A percentile compares a stretch with the other conserved stretches of the same genome.
phyloP scores from a whole-genome alignment of 1,140 invertebrate genomes.

The Hetaerina americana region DNA sequence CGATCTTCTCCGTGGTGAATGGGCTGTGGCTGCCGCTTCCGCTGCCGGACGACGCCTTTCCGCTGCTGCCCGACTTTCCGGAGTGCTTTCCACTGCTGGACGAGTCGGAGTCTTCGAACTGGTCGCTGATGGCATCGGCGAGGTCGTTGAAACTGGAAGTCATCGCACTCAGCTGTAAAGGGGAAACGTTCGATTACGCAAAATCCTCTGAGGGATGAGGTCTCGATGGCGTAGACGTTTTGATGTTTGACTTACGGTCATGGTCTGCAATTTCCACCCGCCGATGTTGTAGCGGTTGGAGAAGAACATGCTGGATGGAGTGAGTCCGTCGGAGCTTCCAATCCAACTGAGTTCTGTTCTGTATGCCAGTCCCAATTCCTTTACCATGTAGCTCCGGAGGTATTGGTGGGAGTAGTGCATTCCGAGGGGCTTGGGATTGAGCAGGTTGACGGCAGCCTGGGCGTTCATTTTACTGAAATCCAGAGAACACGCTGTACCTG shows the following conservation, averaged over 20 bases:
- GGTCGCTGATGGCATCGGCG: slow-evolving; percentile 26
- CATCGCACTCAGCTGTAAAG: slow-evolving; percentile 22
- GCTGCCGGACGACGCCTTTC: neutral
- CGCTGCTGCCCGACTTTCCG: slow-evolving; percentile 19
- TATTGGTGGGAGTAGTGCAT: slow-evolving; percentile 34
- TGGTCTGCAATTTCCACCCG: slow-evolving; percentile 30
- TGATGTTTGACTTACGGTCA: slow-evolving; percentile 24
- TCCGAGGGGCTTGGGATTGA: slow-evolving; percentile 40
- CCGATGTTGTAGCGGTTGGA: slow-evolving; percentile 26
- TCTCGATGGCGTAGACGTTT: too few relatives aligned
- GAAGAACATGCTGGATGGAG: slow-evolving; percentile 34
- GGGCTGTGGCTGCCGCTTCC: neutral
- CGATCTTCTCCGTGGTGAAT: slow-evolving; percentile 29
- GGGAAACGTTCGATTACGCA: neutral
- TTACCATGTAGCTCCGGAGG: slow-evolving; percentile 25
- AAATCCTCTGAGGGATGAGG: too few relatives aligned
- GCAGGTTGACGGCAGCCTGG: slow-evolving; percentile 33
- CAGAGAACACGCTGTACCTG: too few relatives aligned
- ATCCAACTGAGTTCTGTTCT: slow-evolving; percentile 28
- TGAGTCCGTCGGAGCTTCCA: slow-evolving; percentile 37
- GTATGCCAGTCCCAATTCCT: slow-evolving; percentile 32
- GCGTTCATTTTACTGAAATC: slow-evolving; percentile 37
- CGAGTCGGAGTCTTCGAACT: slow-evolving; percentile 18
- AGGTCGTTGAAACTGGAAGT: slow-evolving; percentile 38
- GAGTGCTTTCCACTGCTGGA: slow-evolving; percentile 14